phyloP scores from a whole-genome alignment of 2,113 vertebrate genomes.

The Penelope pileata region DNA sequence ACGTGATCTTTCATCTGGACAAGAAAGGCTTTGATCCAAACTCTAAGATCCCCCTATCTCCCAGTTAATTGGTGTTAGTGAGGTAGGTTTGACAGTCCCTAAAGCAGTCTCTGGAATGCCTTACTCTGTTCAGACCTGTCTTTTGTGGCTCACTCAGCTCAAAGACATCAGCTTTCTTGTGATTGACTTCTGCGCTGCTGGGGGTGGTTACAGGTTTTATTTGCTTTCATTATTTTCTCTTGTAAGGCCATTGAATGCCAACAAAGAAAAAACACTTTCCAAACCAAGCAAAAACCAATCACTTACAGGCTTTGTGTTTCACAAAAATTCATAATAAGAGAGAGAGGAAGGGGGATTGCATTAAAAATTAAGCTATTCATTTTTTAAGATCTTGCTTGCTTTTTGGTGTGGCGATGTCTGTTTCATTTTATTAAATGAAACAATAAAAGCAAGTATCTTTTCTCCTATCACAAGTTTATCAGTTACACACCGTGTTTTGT shows the following conservation, averaged over 20 bases:
- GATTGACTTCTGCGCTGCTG: constrained; percentile 27
- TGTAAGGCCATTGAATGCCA: constrained; percentile 56
- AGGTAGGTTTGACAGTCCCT: constrained; percentile 58
- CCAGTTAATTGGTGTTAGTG: constrained; percentile 65
- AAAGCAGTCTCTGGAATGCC: constrained; percentile 28
- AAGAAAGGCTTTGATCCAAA: constrained; percentile 63
- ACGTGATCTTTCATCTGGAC: constrained; percentile 62
- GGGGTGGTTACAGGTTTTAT: constrained; percentile 44
- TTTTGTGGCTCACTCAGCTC: constrained; percentile 36
- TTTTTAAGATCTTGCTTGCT: neutral
- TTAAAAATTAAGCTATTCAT: neutral
- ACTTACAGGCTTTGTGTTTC: constrained; percentile 4
- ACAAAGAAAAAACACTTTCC: neutral
- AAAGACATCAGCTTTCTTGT: constrained; percentile 51
- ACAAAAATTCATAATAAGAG: neutral
- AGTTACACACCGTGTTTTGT: neutral
- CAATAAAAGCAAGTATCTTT: neutral
- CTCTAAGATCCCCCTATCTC: constrained; percentile 41
- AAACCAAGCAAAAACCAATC: constrained; percentile 24
- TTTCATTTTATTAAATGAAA: neutral
- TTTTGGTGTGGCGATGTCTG: neutral
- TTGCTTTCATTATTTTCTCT: constrained; percentile 63
- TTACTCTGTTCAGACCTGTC: constrained; percentile 43
- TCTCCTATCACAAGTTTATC: neutral
- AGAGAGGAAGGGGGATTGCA: neutral